Base-by-base conservation (phyloP, 2,797 vertebrate species). In the Tapera naevia region DNA sequence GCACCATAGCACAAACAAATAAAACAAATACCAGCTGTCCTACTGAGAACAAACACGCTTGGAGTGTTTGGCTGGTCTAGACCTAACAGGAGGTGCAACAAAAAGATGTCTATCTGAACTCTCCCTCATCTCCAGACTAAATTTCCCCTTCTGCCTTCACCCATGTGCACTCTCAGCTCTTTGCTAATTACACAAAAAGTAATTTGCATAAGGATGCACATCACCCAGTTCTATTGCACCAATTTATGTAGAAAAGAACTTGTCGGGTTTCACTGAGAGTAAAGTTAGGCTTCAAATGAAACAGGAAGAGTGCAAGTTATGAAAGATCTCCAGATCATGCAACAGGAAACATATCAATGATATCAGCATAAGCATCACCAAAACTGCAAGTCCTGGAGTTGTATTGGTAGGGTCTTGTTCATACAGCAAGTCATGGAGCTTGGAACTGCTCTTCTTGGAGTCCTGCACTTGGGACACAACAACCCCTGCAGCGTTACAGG, bases 211-310 rank as follows among this genome's bases (percentile, higher is more conserved):
- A 37, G 6, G 15, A 22, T 41, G 16, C 4, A 16, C 4, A 3
- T 24, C 39, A 39, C 4, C 12, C 50, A 37, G 9, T 8, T 61
- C 10, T 37, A 21, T n/a, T 8, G 1, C 12, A 35, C 3, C 7
- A 21, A 16, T 41, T 41, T 17, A 39, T 3, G 4, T 7, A 57
- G 10, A 0, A 0, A 33, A 60, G 19, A 81, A 28, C 4, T 13
- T n/a, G n/a, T n/a, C 35, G 45, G 50, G 8, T 67, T 86, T 64
- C 50, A 21, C 25, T 45, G n/a, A 25, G 28, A 80, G 3, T 13
- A 12, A 67, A n/a, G 9, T 18, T 25, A 58, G 70, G 35, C 41
- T 57, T 61, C 54, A n/a, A 10, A 48, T 1, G 7, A 65, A 48
- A 10, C 10, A 54, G 53, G 50, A 35, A 4, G 86, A 71, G 23